Evolutionary conservation across 2,113 vertebrate species (phyloP), one percentile per base, ranked within the genome.

Genomic region (Neogobius melanostomus): DNA sequence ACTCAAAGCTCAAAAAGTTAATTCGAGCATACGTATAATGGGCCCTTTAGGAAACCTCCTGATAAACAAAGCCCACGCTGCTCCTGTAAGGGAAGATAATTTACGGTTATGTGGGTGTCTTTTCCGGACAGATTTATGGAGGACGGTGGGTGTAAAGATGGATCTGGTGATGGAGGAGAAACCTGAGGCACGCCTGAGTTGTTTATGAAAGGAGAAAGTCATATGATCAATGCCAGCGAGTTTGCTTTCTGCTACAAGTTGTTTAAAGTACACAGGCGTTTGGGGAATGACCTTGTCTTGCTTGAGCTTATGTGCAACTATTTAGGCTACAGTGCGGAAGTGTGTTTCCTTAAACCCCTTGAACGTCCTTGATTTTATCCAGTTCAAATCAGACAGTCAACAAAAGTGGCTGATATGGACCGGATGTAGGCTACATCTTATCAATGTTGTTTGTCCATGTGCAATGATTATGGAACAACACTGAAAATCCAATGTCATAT

Each of bases 51-150:
- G 28, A 36, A 36, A 36, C 28, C 28, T 36, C 28, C 28, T 36
- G 28, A 36, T 36, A 36, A 36, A 36, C 28, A 36, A 36, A 36
- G 28, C 28, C 28, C 57, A 11, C 63, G 44, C 4, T 14, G 62
- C 57, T 64, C 17, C 50, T 21, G 66, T 10, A 44, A 74, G 50
- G 51, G 53, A 61, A 61, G 51, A 36, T 69, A 85, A 21, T 79
- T 57, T 77, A 66, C 74, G 61, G 67, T 85, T 80, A 76, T 81
- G 83, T 87, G 28, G 64, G 47, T 12, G 74, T 74, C 65, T 87
- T 73, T 60, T n/a, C 36, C 4, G 11, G 77, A 84, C 68, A 82
- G 74, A 82, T 88, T 89, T 89, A 83, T 88, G 68, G 64, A 85
- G 65, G 63, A 83, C 77, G 66, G 54, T 36, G 46, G 54, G 71